phyloP scores from a whole-genome alignment of 92 coral and sea anemone species.

The Palythoa caribaeorum region DNA sequence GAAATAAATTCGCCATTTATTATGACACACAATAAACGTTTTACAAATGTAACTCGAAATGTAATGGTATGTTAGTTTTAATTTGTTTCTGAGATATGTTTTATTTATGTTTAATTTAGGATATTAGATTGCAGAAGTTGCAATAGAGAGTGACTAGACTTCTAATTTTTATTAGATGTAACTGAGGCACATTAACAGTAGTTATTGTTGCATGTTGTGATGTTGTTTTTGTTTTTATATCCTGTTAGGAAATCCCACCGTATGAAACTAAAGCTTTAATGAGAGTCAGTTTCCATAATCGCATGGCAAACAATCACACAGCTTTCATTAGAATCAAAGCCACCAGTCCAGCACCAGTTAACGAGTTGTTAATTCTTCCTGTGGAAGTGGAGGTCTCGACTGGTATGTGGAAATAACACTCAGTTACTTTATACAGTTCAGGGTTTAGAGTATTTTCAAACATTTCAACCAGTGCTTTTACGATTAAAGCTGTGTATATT shows the following conservation, averaged over 20 bases:
- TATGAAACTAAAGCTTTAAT: conserved; percentile 97
- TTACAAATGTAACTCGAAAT: too few species aligned
- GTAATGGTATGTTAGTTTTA: too few species aligned
- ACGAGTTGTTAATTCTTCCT: conserved; percentile 92
- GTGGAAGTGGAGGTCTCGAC: conserved; percentile 97
- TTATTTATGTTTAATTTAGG: too few species aligned
- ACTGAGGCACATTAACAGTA: not conserved
- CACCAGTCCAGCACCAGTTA: conserved; percentile 79
- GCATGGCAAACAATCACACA: conserved; percentile 91
- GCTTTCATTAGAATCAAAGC: conserved; percentile 95
- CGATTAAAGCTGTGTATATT: not conserved
- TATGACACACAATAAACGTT: too few species aligned
- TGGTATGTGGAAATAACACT: conserved; percentile 58
- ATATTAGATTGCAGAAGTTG: too few species aligned
- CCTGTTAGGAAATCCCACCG: conserved; percentile 88
- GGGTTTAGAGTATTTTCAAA: too few species aligned
- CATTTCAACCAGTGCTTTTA: not conserved
- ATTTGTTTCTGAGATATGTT: too few species aligned
- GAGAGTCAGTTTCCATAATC: conserved; percentile 92
- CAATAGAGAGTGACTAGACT: too few species aligned
- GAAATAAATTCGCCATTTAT: too few species aligned
- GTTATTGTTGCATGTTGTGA: not conserved
- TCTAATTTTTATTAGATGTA: too few species aligned
- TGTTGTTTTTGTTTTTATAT: not conserved
- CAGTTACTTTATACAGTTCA: too few species aligned